Base-by-base conservation (phyloP, 1,140 invertebrate genomes). In the Branchinecta lynchi region DNA sequence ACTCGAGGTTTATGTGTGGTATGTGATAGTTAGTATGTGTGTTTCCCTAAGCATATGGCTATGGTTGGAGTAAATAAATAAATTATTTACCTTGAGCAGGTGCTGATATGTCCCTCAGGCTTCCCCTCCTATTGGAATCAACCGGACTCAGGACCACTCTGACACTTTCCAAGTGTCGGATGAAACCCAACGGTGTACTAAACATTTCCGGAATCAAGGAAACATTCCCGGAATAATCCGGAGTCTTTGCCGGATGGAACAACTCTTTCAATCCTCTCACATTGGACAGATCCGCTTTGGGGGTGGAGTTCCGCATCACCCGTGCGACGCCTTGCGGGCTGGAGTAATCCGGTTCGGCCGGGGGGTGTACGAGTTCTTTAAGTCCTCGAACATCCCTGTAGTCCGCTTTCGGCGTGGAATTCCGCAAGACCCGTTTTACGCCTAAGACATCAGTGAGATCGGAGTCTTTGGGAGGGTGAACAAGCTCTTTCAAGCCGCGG, bases 401-500 rank as follows among this genome's bases (percentile, higher is more conserved):
- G 51, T 71, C 70, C 15, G 72, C 66, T 69, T 68, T 66, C 45
- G 72, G 72, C 7, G 65, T 66, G 43, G 45, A 66, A 43, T 66
- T 70, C 21, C 66, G 44, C 69, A 15, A 20, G 0, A 20, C 5
- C 65, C 32, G 15, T 15, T 44, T 6, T 43, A 67, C 66, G 44
- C n/a, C 69, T 17, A 43, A n/a, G 6, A 20, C 69, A 20, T 70
- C 43, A 15, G 10, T n/a, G 15, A 44, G 3, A 5, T n/a, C n/a
- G 15, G 32, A 12, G 17, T 69, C 71, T 65, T 73, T 73, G 7
- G 71, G 72, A 9, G 70, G 69, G 32, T 70, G 69, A 44, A 74
- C 32, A 45, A 75, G 60, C 67, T 76, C 65, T 8, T 66, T 68
- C 7, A 77, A 72, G 21, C 76, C 76, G 66, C 46, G 67, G 7